Evolutionary conservation across 2,888 invertebrate genomes (phyloP), one percentile per base, ranked within the genome.

Genomic region (Cheilosia vulpina): DNA sequence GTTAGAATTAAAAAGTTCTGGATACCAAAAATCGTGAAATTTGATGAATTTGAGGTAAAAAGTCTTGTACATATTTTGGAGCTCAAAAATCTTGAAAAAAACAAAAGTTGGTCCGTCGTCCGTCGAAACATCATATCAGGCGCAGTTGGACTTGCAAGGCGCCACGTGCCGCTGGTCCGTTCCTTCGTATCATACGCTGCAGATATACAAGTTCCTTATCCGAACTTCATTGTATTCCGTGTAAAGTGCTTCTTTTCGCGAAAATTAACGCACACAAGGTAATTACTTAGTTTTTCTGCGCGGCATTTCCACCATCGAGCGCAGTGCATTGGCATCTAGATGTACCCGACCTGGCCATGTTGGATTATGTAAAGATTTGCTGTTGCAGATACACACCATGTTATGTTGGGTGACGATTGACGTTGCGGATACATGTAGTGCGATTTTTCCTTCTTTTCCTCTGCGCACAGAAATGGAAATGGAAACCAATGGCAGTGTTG

Each of bases 311-410:
- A 24, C 15, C 38, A 58, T n/a, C 47, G 17, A 13, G 9, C 24
- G 9, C 24, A 50, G 47, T 58, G 5, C 24, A 50, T 24, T 58
- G 65, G 50, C 47, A 31, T 38, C 57, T 66, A 60, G 62, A 68
- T 68, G 53, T 52, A 60, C 34, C 13, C 38, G 68, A 53, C 53
- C 31, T 71, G 63, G 41, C 71, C 69, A 71, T 71, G 71, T 60
- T 19, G 13, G 71, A 78, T 78, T 78, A 71, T 78, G 69, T 71
- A 78, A 71, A 78, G 78, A 71, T 63, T 58, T 65, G 41, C 53
- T 57, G 57, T 41, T 57, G 11, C 63, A 63, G 69, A 78, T 78
- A 63, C 71, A 55, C 21, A 58, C 19, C 34, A 31, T 52, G 43
- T 55, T 55, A 57, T 31, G 11, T n/a, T 31, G 13, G n/a, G 11